Percentiles rank a stretch among this genome's conserved stretches.
These are phyloP conservation scores for Iphiclides podalirius DNA, from an alignment of 2,888 invertebrate species.

Conservation along the genomic window DNA sequence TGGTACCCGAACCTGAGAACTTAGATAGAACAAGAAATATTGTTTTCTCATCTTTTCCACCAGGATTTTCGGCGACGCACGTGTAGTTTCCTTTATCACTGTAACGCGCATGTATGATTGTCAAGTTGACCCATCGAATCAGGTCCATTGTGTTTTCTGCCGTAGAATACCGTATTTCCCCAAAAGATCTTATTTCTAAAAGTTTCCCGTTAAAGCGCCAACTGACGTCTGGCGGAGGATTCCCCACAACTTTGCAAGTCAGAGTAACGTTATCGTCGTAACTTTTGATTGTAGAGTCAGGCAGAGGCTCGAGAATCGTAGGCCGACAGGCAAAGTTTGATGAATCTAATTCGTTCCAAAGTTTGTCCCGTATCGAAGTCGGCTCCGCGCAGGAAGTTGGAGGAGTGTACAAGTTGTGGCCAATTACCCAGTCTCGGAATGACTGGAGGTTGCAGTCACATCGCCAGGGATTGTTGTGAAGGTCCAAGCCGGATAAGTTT, in stretches of 20 bases:
- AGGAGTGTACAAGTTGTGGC: conserved; percentile 86
- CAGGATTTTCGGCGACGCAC: conserved; percentile 91
- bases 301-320: conserved; percentile 83
- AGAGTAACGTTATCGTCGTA: conserved; percentile 86
- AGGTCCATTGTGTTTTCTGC: conserved; percentile 69
- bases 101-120: conserved; percentile 81
- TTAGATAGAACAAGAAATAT: conserved; percentile 81
- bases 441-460: conserved; percentile 92
- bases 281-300: conserved; percentile 81
- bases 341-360: conserved; percentile 86
- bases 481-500: conserved; percentile 86
- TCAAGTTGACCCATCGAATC: conserved; percentile 84
- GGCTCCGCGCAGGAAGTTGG: conserved; percentile 89
- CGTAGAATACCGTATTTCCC: conserved; percentile 72
- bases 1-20: conserved; percentile 65
- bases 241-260: conserved; percentile 87
- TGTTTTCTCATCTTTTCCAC: conserved; percentile 88
- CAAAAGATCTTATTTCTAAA: conserved; percentile 74
- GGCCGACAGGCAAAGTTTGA: conserved; percentile 92
- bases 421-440: conserved; percentile 88
- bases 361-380: conserved; percentile 81
- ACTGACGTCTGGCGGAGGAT: conserved; percentile 87
- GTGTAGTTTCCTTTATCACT: conserved; percentile 87
- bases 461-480: conserved; percentile 92
- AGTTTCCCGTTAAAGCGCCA: conserved; percentile 85